Conservation (phyloP, 2,113 vertebrate genomes). For the Eurystomus gularis region DNA sequence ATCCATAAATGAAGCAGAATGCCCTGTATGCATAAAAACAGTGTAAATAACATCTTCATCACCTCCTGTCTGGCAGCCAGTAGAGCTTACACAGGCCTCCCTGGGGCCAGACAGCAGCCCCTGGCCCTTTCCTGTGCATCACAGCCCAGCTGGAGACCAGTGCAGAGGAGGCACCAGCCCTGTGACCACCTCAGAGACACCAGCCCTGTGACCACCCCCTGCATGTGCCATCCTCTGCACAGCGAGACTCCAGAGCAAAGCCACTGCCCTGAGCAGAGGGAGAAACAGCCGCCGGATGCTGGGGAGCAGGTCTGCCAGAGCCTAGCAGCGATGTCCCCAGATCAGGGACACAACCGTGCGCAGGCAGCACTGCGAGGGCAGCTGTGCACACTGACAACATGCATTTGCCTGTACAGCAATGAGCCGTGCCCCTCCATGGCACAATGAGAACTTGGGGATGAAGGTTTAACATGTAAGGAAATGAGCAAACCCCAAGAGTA, state of each 20-base stretch:
- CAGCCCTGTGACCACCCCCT: rapidly evolving
- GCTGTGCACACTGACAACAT: rapidly evolving
- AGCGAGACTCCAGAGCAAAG: rapidly evolving
- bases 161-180: not conserved
- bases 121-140: not conserved
- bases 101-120: not conserved
- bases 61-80: not conserved
- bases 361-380: not conserved
- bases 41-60: not conserved
- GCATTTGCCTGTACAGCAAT: not conserved
- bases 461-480: not conserved
- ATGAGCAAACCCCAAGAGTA: not conserved
- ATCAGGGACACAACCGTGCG: rapidly evolving
- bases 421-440: not conserved
- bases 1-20: not conserved
- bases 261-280: not conserved
- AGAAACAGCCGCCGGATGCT: not conserved
- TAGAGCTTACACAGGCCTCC: not conserved
- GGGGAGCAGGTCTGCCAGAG: not conserved
- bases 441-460: not conserved
- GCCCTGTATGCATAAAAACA: not conserved
- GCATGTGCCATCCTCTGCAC: not conserved
- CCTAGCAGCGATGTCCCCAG: not conserved
- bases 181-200: not conserved
- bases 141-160: no score